phyloP scores from a whole-genome alignment of 2,113 vertebrate species.

The Ageneiosus marmoratus region DNA sequence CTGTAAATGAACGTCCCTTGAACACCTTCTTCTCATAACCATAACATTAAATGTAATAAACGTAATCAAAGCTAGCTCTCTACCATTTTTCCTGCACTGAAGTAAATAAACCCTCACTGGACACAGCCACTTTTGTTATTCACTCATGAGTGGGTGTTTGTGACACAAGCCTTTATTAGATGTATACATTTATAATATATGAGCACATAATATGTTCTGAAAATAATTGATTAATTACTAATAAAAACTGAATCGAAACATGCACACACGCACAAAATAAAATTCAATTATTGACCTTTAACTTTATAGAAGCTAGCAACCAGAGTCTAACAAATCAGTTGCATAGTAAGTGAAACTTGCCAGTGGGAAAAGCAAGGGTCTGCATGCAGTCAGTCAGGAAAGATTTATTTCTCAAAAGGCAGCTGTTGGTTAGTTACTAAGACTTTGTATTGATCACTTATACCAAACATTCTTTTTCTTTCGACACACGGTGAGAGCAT shows the following conservation, averaged over 20 bases:
- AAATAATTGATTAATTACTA: background rate
- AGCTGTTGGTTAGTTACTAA: slow-evolving; percentile 63
- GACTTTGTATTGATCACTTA: slow-evolving; percentile 70
- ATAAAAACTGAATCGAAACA: background rate
- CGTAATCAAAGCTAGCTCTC: background rate
- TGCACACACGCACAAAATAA: slow-evolving; percentile 57
- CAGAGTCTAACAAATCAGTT: slow-evolving; percentile 70
- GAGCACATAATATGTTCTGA: background rate
- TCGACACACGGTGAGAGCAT: slow-evolving; percentile 50
- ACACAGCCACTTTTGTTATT: background rate
- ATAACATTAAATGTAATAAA: background rate
- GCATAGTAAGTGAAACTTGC: slow-evolving; percentile 73
- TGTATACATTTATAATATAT: background rate
- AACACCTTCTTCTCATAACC: background rate
- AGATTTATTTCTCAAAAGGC: slow-evolving; percentile 61
- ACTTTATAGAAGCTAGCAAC: slow-evolving; percentile 56
- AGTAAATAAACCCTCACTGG: background rate
- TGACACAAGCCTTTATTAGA: background rate
- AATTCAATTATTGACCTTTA: slow-evolving; percentile 77
- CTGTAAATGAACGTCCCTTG: background rate
- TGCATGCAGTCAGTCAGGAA: slow-evolving; percentile 41
- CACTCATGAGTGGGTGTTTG: background rate
- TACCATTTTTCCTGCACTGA: background rate
- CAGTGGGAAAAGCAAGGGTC: slow-evolving; percentile 29
- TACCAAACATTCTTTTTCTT: slow-evolving; percentile 58